Base-by-base conservation (phyloP, 2,888 invertebrate species). In the Rhamnusium bicolor region DNA sequence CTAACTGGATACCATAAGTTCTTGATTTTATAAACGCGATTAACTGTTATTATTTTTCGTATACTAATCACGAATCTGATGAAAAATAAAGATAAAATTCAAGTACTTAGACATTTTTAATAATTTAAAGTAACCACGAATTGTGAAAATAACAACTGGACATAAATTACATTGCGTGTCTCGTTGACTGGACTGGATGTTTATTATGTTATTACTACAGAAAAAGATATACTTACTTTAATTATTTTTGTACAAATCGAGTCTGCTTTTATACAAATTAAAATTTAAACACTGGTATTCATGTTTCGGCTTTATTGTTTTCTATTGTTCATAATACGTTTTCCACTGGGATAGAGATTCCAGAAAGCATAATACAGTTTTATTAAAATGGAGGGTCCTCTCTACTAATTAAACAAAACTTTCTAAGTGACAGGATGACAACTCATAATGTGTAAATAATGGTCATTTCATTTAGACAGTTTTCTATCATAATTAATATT, bases 251-350 rank as follows among this genome's bases (percentile, higher is more conserved):
- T 63, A 51, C 47, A 63, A 63, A 63, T 63, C 63, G 63, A 46
- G 63, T 18, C 49, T 16, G 63, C 63, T 63, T 63, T 63, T 63
- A 63, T 49, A 63, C 46, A 63, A 63, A 63, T 63, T 47, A 63
- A 63, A 63, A 47, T 47, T 63, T 12, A 63, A 63, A 47, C 29
- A 14, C 18, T 8, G 63, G 63, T 16, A 63, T 51, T 63, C 63
- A 19, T 63, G 63, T 47, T 21, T 49, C 24, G 18, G 24, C 49
- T 49, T 49, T 63, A 63, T 63, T 49, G 63, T 63, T 24, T 49
- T 7, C 12, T 62, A 47, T 63, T 63, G 49, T 63, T 63, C 49
- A 18, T n/a, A 46, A 51, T 62, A 62, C 63, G n/a, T n/a, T 16
- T 12, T 49, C 63, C 51, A 12, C 10, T 14, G 63, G 49, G 63